A percentile compares a stretch with the other conserved stretches of the same genome.
These are phyloP conservation scores for Myrmophylax atrothorax DNA, from an alignment of 2,113 vertebrate genomes.

Conservation along the genomic window DNA sequence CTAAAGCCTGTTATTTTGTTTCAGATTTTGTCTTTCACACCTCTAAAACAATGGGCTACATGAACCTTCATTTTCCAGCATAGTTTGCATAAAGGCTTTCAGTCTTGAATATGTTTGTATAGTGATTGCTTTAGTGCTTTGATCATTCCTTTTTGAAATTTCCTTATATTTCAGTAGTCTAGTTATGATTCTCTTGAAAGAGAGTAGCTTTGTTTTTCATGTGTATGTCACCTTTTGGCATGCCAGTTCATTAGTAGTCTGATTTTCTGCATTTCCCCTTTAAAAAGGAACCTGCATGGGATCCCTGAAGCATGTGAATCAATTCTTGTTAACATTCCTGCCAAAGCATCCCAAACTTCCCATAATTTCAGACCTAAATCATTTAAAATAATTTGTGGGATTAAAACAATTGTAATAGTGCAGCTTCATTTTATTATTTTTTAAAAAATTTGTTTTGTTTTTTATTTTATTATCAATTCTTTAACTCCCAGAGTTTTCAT, in stretches of 20 bases:
- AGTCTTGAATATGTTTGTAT: conserved; percentile 80
- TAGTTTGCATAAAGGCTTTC: conserved; percentile 81
- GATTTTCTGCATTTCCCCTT: conserved; percentile 49
- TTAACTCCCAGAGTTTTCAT: conserved; percentile 54
- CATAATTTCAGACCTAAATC: not conserved
- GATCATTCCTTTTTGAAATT: conserved; percentile 60
- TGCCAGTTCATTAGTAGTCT: conserved; percentile 66
- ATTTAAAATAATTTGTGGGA: conserved; percentile 41
- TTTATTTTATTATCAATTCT: conserved; percentile 24
- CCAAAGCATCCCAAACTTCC: not conserved
- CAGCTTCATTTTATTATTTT: not conserved
- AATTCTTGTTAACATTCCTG: conserved; percentile 80
- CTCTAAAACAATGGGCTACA: conserved; percentile 27
- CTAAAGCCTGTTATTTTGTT: conserved; percentile 21
- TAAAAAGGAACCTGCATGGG: conserved; percentile 72
- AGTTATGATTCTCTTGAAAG: conserved; percentile 69
- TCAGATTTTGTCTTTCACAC: conserved; percentile 35
- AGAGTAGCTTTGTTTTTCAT: conserved; percentile 73
- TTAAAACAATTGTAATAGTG: not conserved
- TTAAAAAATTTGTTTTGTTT: not conserved
- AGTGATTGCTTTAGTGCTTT: conserved; percentile 76
- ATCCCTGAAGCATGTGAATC: conserved; percentile 72
- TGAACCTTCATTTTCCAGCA: conserved; percentile 46
- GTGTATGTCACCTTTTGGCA: conserved; percentile 71
- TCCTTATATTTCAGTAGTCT: conserved; percentile 70